Conservation (phyloP, 64 coral and sea anemone species). For the Catalaphyllia jardinei region DNA sequence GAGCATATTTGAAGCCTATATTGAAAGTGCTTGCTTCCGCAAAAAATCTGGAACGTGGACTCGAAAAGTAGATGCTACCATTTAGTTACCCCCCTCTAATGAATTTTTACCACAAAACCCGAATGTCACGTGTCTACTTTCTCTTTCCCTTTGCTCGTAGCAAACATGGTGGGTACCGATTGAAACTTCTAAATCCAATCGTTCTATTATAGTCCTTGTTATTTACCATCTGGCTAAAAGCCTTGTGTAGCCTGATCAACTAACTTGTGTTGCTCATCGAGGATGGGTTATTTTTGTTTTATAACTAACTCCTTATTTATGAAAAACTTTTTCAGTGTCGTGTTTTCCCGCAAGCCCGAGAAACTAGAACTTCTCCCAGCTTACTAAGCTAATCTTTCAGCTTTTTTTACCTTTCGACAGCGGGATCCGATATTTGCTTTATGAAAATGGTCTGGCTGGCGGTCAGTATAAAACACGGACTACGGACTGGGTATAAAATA, state of each 20-base stretch:
- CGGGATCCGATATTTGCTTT: no score
- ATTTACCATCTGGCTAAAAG: not conserved
- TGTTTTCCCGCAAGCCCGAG: not conserved
- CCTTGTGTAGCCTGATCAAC: not conserved
- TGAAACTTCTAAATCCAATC: not conserved
- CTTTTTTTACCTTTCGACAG: no score
- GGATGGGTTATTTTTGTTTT: not conserved
- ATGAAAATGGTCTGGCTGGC: no score
- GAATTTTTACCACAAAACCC: not conserved
- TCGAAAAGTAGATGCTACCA: not conserved
- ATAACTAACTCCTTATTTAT: not conserved
- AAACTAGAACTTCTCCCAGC: no score
- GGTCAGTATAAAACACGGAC: no score
- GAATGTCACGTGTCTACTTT: not conserved
- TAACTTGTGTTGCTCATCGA: not conserved
- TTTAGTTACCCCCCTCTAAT: conserved; percentile 14
- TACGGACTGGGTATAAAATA: no score
- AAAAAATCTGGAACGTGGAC: not conserved
- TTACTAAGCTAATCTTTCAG: no score
- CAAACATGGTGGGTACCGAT: conserved; percentile 24
- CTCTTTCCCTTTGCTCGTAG: conserved; percentile 23
- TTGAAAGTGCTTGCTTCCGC: conserved; percentile 2
- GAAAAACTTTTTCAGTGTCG: not conserved
- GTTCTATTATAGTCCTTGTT: not conserved
- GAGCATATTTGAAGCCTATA: not conserved